Conservation (phyloP, 2,113 vertebrate species). For the Paramisgurnus dabryanus region DNA sequence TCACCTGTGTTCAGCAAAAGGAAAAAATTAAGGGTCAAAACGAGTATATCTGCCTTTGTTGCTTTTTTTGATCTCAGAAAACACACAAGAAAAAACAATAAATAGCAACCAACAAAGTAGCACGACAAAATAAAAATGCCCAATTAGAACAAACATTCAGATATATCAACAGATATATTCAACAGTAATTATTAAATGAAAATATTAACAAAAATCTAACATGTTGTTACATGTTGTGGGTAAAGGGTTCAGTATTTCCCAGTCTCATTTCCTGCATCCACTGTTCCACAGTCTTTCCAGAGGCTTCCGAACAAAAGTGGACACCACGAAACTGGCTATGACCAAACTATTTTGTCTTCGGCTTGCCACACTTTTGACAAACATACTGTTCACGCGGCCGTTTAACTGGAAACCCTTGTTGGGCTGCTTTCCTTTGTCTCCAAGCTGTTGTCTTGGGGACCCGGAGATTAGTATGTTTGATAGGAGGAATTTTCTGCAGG, state of each 20-base stretch:
- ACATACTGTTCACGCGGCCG: background rate
- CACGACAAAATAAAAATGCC: no score
- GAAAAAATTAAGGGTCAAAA: no score
- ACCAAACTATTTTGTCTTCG: slow-evolving; percentile 25
- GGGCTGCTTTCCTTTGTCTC: slow-evolving; percentile 17
- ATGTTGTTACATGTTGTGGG: background rate
- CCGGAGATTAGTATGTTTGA: no score
- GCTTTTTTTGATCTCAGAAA: no score
- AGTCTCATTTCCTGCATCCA: slow-evolving; percentile 32
- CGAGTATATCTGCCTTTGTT: no score
- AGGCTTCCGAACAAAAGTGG: slow-evolving; percentile 13
- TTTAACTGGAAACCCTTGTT: background rate
- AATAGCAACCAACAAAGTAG: background rate
- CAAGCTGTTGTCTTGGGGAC: slow-evolving; percentile 18
- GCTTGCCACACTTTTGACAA: slow-evolving; percentile 30
- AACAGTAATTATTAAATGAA: background rate
- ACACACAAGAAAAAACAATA: background rate
- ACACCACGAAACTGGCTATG: background rate
- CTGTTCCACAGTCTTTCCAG: slow-evolving; percentile 25
- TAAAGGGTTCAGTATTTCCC: background rate
- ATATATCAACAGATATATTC: no score
- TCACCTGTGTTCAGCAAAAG: background rate
- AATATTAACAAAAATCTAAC: background rate
- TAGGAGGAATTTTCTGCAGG: background rate
- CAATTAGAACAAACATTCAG: no score